Percentiles rank a stretch among this genome's conserved stretches.
Evolutionary conservation across 2,797 vertebrate species (phyloP).

Genomic region (Salmo trutta): DNA sequence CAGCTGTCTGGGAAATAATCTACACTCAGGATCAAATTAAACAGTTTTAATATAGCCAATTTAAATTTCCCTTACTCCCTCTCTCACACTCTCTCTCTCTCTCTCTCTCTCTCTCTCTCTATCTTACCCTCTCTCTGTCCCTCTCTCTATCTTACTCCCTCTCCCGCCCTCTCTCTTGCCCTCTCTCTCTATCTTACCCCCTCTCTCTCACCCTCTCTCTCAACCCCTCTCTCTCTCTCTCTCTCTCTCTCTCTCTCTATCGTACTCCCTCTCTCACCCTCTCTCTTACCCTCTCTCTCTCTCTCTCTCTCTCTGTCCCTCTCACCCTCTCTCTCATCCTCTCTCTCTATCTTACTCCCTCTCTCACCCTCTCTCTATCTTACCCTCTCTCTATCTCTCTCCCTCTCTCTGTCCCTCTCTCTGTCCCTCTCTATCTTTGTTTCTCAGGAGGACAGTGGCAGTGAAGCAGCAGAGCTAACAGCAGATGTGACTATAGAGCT

Average conservation of each 20-base stretch:
- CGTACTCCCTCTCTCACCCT: too few species aligned
- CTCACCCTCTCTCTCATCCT: too few species aligned
- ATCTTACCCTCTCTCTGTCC: background rate
- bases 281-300: too few species aligned
- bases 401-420: constrained; percentile 12
- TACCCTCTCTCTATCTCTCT: background rate
- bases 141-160: background rate
- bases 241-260: background rate
- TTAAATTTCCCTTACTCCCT: background rate
- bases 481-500: constrained; percentile 57
- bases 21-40: too few species aligned
- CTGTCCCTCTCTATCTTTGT: background rate
- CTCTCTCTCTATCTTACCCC: background rate
- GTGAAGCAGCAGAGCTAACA: too few species aligned
- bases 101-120: background rate
- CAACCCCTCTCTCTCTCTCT: background rate
- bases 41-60: too few species aligned
- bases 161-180: background rate
- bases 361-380: too few species aligned
- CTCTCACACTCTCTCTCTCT: background rate
- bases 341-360: too few species aligned
- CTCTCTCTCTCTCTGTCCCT: too few species aligned
- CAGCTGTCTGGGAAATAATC: too few species aligned
- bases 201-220: constrained; percentile 14
- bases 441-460: background rate